Percentiles rank a stretch among this genome's conserved stretches.
Conservation (phyloP, 1,140 invertebrate species). For the Bombus fervidus region DNA sequence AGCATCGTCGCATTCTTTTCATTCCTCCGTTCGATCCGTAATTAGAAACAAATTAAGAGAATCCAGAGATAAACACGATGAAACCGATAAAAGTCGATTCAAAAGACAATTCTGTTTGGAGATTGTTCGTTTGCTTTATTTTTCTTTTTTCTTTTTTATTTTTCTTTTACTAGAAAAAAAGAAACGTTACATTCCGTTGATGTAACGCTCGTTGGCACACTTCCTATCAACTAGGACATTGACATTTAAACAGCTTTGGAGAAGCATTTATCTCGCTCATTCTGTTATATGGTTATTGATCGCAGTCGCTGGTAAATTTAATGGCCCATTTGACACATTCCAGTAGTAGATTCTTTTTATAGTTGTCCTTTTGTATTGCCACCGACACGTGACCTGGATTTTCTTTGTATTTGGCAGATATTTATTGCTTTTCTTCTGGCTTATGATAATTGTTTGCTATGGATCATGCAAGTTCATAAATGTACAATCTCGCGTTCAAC, state of each 20-base stretch:
- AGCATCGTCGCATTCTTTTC: not conserved
- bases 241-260: not conserved
- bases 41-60: not conserved
- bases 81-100: not conserved
- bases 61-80: not conserved
- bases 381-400: not conserved
- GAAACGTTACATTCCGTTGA: not conserved
- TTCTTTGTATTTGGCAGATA: not conserved
- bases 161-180: not conserved
- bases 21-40: not conserved
- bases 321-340: not conserved
- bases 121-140: no score
- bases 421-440: not conserved
- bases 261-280: not conserved
- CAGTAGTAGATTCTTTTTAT: not conserved
- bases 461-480: not conserved
- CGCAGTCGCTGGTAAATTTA: no score
- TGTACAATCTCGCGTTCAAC: not conserved
- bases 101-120: not conserved
- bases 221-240: conserved; percentile 12
- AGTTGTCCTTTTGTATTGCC: not conserved
- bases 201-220: not conserved
- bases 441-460: not conserved
- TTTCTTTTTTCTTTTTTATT: no score
- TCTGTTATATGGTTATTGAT: not conserved